These are phyloP conservation scores for Forbesichthys agassizii DNA, from an alignment of 2,113 vertebrate species.

Conservation along the genomic window DNA sequence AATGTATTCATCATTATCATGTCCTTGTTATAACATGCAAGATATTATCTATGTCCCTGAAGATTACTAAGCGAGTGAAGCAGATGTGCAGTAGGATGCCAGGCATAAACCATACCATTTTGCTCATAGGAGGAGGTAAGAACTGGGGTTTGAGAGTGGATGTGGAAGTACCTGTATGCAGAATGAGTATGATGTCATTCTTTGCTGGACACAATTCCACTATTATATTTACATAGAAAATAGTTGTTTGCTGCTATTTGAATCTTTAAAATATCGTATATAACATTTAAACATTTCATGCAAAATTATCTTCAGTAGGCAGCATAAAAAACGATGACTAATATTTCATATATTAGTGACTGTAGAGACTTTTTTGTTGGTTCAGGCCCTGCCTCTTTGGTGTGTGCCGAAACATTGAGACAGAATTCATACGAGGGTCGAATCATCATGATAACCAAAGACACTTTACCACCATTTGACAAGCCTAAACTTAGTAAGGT, in stretches of 20 bases:
- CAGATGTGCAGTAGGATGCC: constrained; percentile 69
- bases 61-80: constrained; percentile 72
- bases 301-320: not conserved
- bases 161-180: not conserved
- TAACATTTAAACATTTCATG: not conserved
- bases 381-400: constrained; percentile 83
- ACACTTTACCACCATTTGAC: constrained; percentile 81
- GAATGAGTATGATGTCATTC: not conserved
- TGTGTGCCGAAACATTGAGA: constrained; percentile 86
- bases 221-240: no score
- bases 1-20: not conserved
- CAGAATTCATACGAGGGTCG: constrained; percentile 83
- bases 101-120: constrained; percentile 58
- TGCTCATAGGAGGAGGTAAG: constrained; percentile 80
- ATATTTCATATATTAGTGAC: not conserved
- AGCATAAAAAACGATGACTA: not conserved
- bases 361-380: not conserved
- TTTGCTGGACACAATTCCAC: no score
- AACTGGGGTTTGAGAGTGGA: not conserved
- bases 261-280: no score
- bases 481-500: constrained; percentile 88
- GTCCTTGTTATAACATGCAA: not conserved
- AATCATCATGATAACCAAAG: constrained; percentile 82
- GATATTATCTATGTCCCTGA: constrained; percentile 58
- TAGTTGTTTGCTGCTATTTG: no score